Conservation (phyloP, 1,140 invertebrate genomes). For the Ceratosolen solmsi region DNA sequence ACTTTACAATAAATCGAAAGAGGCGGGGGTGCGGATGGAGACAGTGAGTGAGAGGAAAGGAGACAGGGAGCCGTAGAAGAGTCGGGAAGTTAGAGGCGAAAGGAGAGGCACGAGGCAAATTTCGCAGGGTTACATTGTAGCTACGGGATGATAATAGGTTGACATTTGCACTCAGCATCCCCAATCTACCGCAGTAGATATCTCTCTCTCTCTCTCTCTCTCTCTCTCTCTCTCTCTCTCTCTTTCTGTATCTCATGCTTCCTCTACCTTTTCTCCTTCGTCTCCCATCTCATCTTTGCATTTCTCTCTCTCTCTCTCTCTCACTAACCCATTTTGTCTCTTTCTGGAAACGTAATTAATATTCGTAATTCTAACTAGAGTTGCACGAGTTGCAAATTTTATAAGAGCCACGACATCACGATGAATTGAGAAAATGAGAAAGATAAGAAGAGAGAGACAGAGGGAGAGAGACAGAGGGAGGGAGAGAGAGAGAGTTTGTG, state of each 20-base stretch:
- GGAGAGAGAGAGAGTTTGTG: background rate
- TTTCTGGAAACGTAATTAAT: slow-evolving; percentile 72
- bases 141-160: slow-evolving; percentile 73
- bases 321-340: slow-evolving; percentile 34
- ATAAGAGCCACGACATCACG: slow-evolving; percentile 57
- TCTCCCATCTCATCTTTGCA: background rate
- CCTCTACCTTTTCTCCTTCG: slow-evolving; percentile 53
- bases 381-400: slow-evolving; percentile 61
- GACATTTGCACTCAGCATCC: slow-evolving; percentile 73
- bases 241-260: background rate
- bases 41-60: slow-evolving; percentile 13
- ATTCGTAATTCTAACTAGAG: slow-evolving; percentile 69
- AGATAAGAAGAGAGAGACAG: background rate
- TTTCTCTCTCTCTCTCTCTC: background rate
- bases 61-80: slow-evolving; percentile 25
- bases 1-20: slow-evolving; percentile 70
- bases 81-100: slow-evolving; percentile 27
- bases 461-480: background rate
- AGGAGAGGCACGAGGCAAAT: slow-evolving; percentile 50
- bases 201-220: background rate
- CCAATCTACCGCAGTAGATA: slow-evolving; percentile 57
- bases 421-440: background rate
- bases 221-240: background rate
- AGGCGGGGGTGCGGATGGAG: slow-evolving; percentile 44
- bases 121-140: slow-evolving; percentile 63